These are phyloP conservation scores for Epizoanthus rinbou DNA, from an alignment of 92 coral and sea anemone genomes.

Conservation along the genomic window DNA sequence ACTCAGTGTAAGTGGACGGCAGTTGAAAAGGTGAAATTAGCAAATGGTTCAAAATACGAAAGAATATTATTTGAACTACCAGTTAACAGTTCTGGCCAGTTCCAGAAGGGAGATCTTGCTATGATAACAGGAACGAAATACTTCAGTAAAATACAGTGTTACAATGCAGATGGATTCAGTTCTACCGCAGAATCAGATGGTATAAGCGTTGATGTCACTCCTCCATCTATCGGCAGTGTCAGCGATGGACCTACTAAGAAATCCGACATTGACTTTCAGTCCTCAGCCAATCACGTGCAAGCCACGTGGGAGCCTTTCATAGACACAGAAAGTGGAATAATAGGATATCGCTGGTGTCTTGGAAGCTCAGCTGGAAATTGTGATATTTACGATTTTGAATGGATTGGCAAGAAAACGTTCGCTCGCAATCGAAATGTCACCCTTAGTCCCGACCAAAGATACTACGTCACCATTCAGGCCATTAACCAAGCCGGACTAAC, in stretches of 20 bases:
- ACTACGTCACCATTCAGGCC: constrained; percentile 90
- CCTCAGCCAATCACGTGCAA: constrained; percentile 51
- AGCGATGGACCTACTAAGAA: constrained; percentile 61
- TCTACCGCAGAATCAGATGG: constrained; percentile 79
- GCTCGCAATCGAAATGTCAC: constrained; percentile 65
- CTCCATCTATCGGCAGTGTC: constrained; percentile 68
- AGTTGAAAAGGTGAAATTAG: constrained; percentile 59
- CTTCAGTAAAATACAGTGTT: constrained; percentile 76
- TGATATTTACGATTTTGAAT: constrained; percentile 68
- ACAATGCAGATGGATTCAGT: constrained; percentile 82
- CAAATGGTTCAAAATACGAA: constrained; percentile 65
- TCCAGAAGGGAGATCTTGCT: constrained; percentile 61
- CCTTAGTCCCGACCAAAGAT: constrained; percentile 61
- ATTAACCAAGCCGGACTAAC: constrained; percentile 83
- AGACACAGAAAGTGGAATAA: constrained; percentile 86
- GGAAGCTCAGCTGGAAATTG: constrained; percentile 82
- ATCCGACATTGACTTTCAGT: constrained; percentile 61
- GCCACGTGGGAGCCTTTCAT: constrained; percentile 73
- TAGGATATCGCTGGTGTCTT: constrained; percentile 86
- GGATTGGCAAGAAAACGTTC: constrained; percentile 64
- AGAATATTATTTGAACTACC: constrained; percentile 50
- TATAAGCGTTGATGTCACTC: constrained; percentile 77
- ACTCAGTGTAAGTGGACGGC: constrained; percentile 74
- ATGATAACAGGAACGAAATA: constrained; percentile 81
- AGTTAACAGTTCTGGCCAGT: constrained; percentile 60